These are phyloP conservation scores for Calliopsis andreniformis DNA, from an alignment of 1,140 invertebrate genomes.

Conservation along the genomic window DNA sequence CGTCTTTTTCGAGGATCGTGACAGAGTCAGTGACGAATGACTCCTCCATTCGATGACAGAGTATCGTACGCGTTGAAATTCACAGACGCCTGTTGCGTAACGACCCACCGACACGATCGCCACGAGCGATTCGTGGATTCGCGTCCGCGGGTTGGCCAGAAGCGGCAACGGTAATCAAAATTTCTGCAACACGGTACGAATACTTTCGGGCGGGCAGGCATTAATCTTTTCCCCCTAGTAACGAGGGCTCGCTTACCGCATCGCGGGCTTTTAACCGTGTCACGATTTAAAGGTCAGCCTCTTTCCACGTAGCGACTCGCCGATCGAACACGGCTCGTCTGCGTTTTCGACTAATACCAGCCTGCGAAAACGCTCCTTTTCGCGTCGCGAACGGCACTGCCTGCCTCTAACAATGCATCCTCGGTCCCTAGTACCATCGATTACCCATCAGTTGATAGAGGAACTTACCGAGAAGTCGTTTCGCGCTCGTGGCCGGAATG, in stretches of 20 bases:
- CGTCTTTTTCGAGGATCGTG: too few species aligned
- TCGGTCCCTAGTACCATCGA: background rate
- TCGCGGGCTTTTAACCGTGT: constrained; percentile 59
- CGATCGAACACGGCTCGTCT: constrained; percentile 60
- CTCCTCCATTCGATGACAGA: too few species aligned
- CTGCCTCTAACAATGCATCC: background rate
- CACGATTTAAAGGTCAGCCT: constrained; percentile 61
- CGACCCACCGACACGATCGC: too few species aligned
- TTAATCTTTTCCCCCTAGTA: constrained; percentile 33
- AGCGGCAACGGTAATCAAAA: background rate
- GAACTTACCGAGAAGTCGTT: background rate
- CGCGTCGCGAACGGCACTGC: background rate
- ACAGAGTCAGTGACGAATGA: too few species aligned
- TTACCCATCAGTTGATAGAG: background rate
- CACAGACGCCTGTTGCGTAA: background rate
- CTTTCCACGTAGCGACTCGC: constrained; percentile 48
- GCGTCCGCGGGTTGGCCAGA: too few species aligned
- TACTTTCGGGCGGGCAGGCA: constrained; percentile 17
- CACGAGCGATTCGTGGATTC: too few species aligned
- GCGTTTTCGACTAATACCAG: constrained; percentile 49
- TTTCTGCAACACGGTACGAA: background rate
- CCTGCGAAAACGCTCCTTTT: constrained; percentile 8
- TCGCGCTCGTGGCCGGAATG: background rate
- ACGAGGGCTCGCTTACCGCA: constrained; percentile 30
- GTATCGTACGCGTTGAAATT: too few species aligned